Conservation (phyloP, 2,888 invertebrate species). For the Venusia cambrica region DNA sequence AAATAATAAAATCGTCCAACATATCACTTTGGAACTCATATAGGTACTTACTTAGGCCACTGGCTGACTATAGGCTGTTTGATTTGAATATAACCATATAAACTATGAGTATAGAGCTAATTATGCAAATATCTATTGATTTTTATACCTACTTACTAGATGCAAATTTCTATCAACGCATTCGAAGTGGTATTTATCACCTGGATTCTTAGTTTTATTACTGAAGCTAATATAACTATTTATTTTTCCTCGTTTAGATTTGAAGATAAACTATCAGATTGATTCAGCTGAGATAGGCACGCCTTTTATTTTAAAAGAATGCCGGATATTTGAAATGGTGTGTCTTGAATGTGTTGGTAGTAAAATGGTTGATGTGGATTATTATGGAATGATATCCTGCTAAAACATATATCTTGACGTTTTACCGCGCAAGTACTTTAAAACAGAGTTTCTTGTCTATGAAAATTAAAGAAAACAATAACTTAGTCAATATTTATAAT, state of each 20-base stretch:
- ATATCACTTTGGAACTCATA: too few relatives aligned
- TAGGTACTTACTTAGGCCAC: too few relatives aligned
- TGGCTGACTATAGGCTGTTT: too few relatives aligned
- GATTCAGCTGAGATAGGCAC: slow-evolving; percentile 1
- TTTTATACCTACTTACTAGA: slow-evolving; percentile 10
- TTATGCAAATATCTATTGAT: slow-evolving; percentile 3
- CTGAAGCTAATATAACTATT: slow-evolving; percentile 11
- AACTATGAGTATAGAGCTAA: slow-evolving; percentile 4
- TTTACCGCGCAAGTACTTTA: too few relatives aligned
- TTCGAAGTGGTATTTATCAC: slow-evolving; percentile 6
- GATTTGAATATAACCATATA: too few relatives aligned
- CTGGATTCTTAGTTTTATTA: slow-evolving; percentile 21
- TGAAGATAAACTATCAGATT: slow-evolving; percentile 2
- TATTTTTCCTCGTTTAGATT: slow-evolving; percentile 15
- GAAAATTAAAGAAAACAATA: too few relatives aligned
- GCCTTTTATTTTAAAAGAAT: slow-evolving; percentile 14
- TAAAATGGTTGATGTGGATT: too few relatives aligned
- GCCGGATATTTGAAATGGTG: slow-evolving; percentile 3
- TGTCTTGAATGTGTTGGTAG: slow-evolving; percentile 2
- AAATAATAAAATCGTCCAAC: too few relatives aligned
- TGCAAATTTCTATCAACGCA: slow-evolving; percentile 16
- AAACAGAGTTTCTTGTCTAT: too few relatives aligned
- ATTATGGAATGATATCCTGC: too few relatives aligned
- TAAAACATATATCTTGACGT: too few relatives aligned
- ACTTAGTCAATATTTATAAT: too few relatives aligned